Evolutionary conservation across 2,888 invertebrate genomes (phyloP).

Genomic region (Xylophagus ater): DNA sequence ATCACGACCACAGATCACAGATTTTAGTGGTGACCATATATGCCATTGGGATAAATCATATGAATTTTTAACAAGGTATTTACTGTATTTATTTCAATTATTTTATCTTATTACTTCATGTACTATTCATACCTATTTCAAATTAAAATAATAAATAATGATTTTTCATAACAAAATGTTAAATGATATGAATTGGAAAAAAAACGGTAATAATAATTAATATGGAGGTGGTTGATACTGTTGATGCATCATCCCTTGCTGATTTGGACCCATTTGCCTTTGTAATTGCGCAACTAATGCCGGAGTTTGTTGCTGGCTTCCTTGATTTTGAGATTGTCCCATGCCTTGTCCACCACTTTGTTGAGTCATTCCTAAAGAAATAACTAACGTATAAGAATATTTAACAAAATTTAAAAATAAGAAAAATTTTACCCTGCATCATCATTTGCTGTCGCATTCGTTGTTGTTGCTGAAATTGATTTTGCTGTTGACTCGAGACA

Average conservation of each 20-base stretch:
- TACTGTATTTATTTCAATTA: too few species aligned
- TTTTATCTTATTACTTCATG: too few species aligned
- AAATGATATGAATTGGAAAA: too few species aligned
- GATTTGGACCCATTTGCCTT: conserved; percentile 45
- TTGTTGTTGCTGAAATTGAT: conserved; percentile 41
- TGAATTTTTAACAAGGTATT: too few species aligned
- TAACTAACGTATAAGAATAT: not conserved
- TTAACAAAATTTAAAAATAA: conserved; percentile 22
- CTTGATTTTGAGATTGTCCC: conserved; percentile 32
- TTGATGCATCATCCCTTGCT: conserved; percentile 32
- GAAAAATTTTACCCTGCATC: conserved; percentile 35
- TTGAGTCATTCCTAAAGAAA: conserved; percentile 27
- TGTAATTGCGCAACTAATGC: conserved; percentile 56
- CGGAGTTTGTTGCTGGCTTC: conserved; percentile 46
- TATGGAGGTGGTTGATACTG: conserved; percentile 40
- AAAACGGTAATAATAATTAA: conserved; percentile 20
- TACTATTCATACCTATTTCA: too few species aligned
- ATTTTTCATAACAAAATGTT: too few species aligned
- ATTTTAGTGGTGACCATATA: too few species aligned
- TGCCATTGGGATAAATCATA: too few species aligned
- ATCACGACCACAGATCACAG: too few species aligned
- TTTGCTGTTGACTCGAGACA: conserved; percentile 32
- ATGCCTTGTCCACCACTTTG: conserved; percentile 29
- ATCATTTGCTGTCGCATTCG: conserved; percentile 61
- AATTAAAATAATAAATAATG: too few species aligned